Base-by-base conservation (phyloP, 2,888 invertebrate species). In the Homarus gammarus region DNA sequence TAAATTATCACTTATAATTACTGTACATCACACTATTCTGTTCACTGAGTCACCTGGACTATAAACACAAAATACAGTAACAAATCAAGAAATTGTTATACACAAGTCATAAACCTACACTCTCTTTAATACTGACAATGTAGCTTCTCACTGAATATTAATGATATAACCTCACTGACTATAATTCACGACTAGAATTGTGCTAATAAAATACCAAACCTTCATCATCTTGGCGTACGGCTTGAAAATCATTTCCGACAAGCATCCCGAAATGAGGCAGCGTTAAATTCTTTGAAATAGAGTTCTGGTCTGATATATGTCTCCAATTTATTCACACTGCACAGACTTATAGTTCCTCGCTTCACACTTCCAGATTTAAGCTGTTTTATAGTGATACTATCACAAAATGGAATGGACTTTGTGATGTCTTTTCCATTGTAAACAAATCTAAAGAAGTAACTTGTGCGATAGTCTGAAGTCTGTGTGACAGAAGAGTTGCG, bases 361-460 rank as follows among this genome's bases (percentile, higher is more conserved):
- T 86, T 84, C 12, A 83, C 87, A 31, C 93, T 93, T 68, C 93
- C 92, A 2, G 89, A 90, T n/a, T 87, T 77, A 22, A 90, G 75
- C 15, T 90, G 91, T 44, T 78, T 83, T 6, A 84, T 64, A 36
- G 84, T 90, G 84, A 94, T 94, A 31, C 95, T 95, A 93, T 95
- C 96, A 93, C 98, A 98, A 93, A 98, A 98, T 92, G 96, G 95
- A 56, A 98, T 95, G 92, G 96, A 95, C 93, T 96, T 95, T 0
- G 98, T 98, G 0, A 98, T 96, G 93, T 98, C 98, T 89, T 95
- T 96, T 0, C 99, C 99, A 93, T 98, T 98, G 92, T 96, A 96
- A 22, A 98, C 94, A 0, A 98, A 95, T 0, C 98, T 95, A 92
- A 98, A 97, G 93, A 96, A 97, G 93, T 96, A 97, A 93, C 96